Base-by-base conservation (phyloP, 1,140 invertebrate genomes). In the Drosophila leontia region DNA sequence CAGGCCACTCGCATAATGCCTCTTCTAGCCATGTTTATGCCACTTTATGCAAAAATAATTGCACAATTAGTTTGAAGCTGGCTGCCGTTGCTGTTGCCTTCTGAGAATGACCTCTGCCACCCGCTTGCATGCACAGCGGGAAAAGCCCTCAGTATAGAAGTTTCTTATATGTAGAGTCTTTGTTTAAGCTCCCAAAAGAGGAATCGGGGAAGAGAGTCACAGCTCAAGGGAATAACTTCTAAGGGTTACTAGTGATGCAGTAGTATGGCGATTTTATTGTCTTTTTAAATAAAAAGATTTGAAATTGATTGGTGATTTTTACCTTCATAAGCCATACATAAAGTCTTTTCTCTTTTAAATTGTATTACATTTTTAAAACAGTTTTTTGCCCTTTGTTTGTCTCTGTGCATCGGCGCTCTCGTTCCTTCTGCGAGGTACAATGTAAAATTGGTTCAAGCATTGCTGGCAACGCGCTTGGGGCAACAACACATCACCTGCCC, bases 11-110 rank as follows among this genome's bases (percentile, higher is more conserved):
- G 80, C 87, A 91, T 91, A 91, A 91, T 91, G 83, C 87, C 91
- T 80, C 91, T 92, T 91, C 91, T 85, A 87, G 81, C 75, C 79
- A 87, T 92, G 91, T 92, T 92, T 92, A 92, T 92, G 90, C 91
- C 91, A 92, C 91, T 92, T 92, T 92, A 92, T 92, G 91, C 91
- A 92, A 92, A 92, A 92, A 92, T 92, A 92, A 92, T 92, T 92
- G 91, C 91, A 91, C 91, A 92, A 92, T 92, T 92, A 92, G 91
- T 92, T 92, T 91, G 91, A 88, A 88, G 83, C 84, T 87, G 83
- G 64, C 77, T 75, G 69, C 48, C 44, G 68, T 68, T 68, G 71
- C 71, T 56, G 67, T 23, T 57, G 76, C 61, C 69, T 60, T 58
- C 42, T 70, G 41, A 72, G 69, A 48, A 60, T 74, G 70, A 74